Base-by-base conservation (phyloP, 2,888 invertebrate genomes). In the Melangyna quadrimaculata region DNA sequence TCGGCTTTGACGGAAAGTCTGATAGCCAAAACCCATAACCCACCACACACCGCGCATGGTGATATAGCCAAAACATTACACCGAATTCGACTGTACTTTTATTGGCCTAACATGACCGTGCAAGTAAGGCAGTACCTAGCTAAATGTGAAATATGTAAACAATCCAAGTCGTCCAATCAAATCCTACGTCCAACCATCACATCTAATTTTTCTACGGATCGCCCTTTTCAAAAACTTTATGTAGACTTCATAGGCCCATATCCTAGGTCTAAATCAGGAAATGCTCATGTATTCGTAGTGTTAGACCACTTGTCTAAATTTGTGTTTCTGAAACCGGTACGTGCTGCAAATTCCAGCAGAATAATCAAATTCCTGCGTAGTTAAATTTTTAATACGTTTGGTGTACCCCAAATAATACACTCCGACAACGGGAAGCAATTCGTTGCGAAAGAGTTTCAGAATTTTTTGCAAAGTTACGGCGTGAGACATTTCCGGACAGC, bases 391-490 rank as follows among this genome's bases (percentile, higher is more conserved):
- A 69, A 69, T 12, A 37, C 37, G 35, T 35, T 35, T 10, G 35
- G 35, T 9, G 35, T 35, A 35, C 35, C 35, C 2, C 35, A 35
- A 35, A 24, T 69, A 0, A 65, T 88, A 10, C 29, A 53, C 19
- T 75, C 79, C 8, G 89, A 90, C 22, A 90, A 89, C 79, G 89
- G 89, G 0, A 57, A 70, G 4, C 89, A 89, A 69, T 89, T 88
- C 67, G 19, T 61, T 3, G 48, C 87, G 0, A 87, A 82, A 29
- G 29, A 63, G 22, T 88, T 88, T 55, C 29, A 87, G 3, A 14
- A 43, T 0, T 24, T 88, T 8, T 43, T 88, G 37, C 24, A 14
- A 17, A 17, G 8, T 6, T 43, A 43, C 5, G 43, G 43, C 1
- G 17, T 43, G 5, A 27, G 24, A n/a, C 45, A 53, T 9, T 69